Conservation (phyloP, 1,140 invertebrate genomes). For the Hormaphis cornu region DNA sequence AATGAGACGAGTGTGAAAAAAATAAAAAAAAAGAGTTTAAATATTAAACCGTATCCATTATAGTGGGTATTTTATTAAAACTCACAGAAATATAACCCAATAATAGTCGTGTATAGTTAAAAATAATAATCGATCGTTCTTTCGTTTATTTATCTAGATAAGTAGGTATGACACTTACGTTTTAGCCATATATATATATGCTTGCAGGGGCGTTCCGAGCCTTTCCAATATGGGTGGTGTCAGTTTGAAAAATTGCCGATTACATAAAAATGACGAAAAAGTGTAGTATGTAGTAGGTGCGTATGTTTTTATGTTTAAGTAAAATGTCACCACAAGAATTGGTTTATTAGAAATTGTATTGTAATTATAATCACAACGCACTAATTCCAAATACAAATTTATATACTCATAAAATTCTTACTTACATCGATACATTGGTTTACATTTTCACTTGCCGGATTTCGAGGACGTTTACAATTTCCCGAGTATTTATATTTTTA, state of each 20-base stretch:
- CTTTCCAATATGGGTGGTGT: background rate
- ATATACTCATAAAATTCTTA: background rate
- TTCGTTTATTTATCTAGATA: too few relatives aligned
- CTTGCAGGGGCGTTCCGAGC: background rate
- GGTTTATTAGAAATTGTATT: background rate
- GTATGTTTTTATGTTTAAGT: background rate
- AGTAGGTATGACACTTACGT: too few relatives aligned
- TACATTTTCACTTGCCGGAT: background rate
- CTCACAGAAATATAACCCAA: too few relatives aligned
- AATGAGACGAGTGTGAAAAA: too few relatives aligned
- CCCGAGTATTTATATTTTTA: conserved; percentile 7
- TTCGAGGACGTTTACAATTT: conserved; percentile 7
- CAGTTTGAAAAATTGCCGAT: background rate
- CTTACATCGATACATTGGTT: background rate
- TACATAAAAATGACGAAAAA: too few relatives aligned
- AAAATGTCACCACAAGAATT: background rate
- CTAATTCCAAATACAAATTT: background rate
- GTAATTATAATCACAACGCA: background rate
- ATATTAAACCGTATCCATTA: too few relatives aligned
- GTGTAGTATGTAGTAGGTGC: background rate
- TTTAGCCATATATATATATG: too few relatives aligned
- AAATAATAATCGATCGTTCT: too few relatives aligned
- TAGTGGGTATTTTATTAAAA: too few relatives aligned
- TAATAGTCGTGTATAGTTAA: too few relatives aligned
- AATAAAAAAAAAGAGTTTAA: too few relatives aligned